A percentile compares a stretch with the other conserved stretches of the same genome.
Conservation (phyloP, 2,113 vertebrate genomes). For the Charina bottae region DNA sequence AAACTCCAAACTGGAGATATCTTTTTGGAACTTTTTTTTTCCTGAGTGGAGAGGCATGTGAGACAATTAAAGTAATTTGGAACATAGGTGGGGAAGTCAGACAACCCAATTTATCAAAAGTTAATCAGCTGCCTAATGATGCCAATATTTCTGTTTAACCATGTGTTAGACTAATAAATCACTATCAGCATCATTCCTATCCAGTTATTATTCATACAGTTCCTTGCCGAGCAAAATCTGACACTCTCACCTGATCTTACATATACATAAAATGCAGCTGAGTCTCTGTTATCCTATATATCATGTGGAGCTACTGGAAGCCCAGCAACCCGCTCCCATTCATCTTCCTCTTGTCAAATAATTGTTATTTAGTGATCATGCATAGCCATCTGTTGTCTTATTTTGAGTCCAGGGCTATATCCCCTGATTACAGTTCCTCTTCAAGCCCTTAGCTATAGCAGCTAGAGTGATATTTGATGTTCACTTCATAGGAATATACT, state of each 20-base stretch:
- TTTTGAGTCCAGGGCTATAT: conserved; percentile 7
- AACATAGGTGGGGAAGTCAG: conserved; percentile 4
- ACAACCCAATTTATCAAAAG: conserved; percentile 33
- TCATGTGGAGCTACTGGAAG: conserved; percentile 38
- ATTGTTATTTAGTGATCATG: conserved; percentile 48
- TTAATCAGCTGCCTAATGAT: conserved; percentile 48
- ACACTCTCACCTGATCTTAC: conserved; percentile 30
- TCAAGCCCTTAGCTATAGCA: neutral
- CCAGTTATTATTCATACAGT: conserved; percentile 45
- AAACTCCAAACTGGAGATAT: neutral
- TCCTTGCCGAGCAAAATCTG: conserved; percentile 15
- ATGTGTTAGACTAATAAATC: conserved; percentile 48
- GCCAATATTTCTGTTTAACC: conserved; percentile 28
- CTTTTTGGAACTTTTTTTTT: neutral
- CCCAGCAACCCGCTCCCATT: conserved; percentile 39
- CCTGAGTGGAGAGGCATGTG: neutral
- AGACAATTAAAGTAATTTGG: conserved; percentile 44
- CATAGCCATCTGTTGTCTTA: conserved; percentile 27
- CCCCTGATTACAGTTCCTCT: conserved; percentile 20
- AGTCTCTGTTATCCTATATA: conserved; percentile 11
- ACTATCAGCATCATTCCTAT: conserved; percentile 23
- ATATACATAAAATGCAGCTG: neutral
- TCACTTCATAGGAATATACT: neutral
- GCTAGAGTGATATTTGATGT: neutral
- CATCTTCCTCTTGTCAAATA: conserved; percentile 41